phyloP scores from a whole-genome alignment of 2,113 vertebrate genomes.

The Onychostruthus taczanowskii region DNA sequence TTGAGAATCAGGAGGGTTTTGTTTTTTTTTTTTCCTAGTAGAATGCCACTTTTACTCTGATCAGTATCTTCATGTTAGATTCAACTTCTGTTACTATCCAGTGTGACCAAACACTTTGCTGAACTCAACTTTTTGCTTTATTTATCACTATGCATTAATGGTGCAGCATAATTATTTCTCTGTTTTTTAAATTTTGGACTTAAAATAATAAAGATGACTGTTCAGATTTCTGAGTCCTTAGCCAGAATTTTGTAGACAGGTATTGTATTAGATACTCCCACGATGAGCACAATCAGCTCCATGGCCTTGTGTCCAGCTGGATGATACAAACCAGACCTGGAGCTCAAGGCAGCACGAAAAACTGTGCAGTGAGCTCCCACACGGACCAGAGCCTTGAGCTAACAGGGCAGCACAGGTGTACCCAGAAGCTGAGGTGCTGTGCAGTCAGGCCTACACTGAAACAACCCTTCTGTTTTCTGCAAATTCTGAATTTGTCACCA shows the following conservation, averaged over 20 bases:
- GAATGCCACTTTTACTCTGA: neutral
- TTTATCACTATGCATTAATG: neutral
- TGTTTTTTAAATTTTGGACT: neutral
- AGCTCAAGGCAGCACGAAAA: neutral
- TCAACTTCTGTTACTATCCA: neutral
- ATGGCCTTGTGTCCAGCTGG: neutral
- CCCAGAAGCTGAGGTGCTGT: neutral
- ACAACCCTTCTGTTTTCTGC: neutral
- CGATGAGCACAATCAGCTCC: neutral
- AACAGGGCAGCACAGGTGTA: neutral
- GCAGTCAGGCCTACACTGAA: neutral
- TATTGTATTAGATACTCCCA: neutral
- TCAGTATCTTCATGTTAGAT: neutral
- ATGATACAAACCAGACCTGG: neutral
- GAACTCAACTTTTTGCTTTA: neutral
- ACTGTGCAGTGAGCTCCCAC: neutral
- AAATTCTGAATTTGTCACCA: neutral
- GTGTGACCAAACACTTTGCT: neutral
- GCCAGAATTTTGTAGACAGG: neutral
- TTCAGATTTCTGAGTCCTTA: neutral
- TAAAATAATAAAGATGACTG: neutral
- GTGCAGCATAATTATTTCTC: neutral
- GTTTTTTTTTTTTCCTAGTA: neutral
- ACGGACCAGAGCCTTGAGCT: neutral
- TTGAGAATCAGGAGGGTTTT: neutral